Conservation (phyloP, 2,888 invertebrate species). For the Prosopocoilus inquinatus region DNA sequence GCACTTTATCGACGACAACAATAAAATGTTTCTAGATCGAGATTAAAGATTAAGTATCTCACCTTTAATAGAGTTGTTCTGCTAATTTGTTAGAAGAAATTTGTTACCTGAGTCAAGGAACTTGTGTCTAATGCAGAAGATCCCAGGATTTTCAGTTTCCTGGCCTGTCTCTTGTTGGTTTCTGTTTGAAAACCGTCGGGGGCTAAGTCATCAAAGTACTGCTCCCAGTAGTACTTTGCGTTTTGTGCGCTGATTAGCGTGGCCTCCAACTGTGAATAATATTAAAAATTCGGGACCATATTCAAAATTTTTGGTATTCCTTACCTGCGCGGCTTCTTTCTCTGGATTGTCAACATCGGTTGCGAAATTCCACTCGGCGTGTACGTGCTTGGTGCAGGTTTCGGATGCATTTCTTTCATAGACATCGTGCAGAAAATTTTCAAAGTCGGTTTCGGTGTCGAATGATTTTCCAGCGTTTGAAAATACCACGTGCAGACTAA, state of each 20-base stretch:
- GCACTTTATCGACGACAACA: no score
- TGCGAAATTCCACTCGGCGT: conserved; percentile 1
- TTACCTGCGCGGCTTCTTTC: conserved; percentile 1
- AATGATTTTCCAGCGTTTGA: neutral
- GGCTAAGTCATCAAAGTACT: conserved; percentile 40
- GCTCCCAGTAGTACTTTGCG: conserved; percentile 46
- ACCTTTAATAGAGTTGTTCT: no score
- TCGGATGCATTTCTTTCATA: conserved; percentile 7
- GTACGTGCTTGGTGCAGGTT: neutral
- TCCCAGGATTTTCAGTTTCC: conserved; percentile 50
- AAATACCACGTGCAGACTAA: neutral
- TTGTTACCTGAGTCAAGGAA: conserved; percentile 45
- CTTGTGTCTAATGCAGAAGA: conserved; percentile 47
- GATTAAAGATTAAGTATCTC: no score
- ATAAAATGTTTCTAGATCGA: no score
- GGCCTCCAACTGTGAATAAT: conserved; percentile 29
- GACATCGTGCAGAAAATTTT: conserved; percentile 4
- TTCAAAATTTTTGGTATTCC: no score
- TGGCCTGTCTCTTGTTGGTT: conserved; percentile 48
- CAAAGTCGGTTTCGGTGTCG: neutral
- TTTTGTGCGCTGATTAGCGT: conserved; percentile 38
- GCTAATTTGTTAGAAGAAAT: neutral
- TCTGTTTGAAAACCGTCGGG: conserved; percentile 48
- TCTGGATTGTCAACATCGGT: conserved; percentile 1
- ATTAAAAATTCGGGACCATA: neutral